Evolutionary conservation across 2,888 invertebrate species (phyloP), one percentile per base, ranked within the genome.

Genomic region (Microctonus hyperodae): DNA sequence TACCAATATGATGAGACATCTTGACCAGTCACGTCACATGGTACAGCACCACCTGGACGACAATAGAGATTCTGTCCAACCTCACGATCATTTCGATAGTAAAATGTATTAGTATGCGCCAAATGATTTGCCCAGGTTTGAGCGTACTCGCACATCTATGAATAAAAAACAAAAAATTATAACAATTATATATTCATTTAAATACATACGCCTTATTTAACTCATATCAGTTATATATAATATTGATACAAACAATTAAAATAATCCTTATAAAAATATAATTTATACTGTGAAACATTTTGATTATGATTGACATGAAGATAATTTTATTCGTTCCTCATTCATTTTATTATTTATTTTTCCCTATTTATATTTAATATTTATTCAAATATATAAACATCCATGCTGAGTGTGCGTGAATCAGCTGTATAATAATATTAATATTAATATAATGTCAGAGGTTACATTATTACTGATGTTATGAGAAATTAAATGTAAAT

Each of bases 121-220:
- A 95, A 85, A 78, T 94, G 91, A 83, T 95, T 94, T 5, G 95
- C 95, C 94, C 94, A 95, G 48, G 92, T 91, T 84, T 95, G 95
- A 59, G 93, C 93, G 80, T 91, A 88, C 80, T 91, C 89, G 79
- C 93, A 93, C 50, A 93, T 82, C 92, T 93, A 85, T 28, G 22
- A 86, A 85, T 70, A 74, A 73, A 70, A 73, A 68, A 22, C 9
- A 16, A 37, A 59, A n/a, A 61, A 16, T 33, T 56, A 61, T 13
- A 68, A n/a, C n/a, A n/a, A n/a, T n/a, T n/a, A n/a, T n/a, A n/a
- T n/a, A n/a, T n/a, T n/a, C n/a, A n/a, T n/a, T n/a, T n/a, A n/a
- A n/a, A n/a, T n/a, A n/a, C n/a, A n/a, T n/a, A n/a, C n/a, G n/a
- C n/a, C n/a, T n/a, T n/a, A n/a, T n/a, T n/a, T n/a, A n/a, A n/a